Base-by-base conservation (phyloP, 1,140 invertebrate genomes). In the Brachionus koreanus region DNA sequence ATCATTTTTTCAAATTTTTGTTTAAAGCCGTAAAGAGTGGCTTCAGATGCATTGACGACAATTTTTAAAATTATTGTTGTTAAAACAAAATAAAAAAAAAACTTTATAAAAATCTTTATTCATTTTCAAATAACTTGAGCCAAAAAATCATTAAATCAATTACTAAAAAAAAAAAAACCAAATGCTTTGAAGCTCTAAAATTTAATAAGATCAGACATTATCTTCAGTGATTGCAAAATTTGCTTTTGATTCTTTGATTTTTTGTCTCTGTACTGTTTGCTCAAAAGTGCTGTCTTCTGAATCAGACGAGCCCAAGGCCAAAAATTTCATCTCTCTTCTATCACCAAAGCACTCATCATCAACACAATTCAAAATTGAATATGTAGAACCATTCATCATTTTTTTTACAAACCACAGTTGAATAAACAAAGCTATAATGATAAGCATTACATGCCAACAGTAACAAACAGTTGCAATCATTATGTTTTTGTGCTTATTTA, bases 401-500 rank as follows among this genome's bases (percentile, higher is more conserved):
- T 33, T 65, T 65, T 65, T 65, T 0, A 65, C 63, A 37, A 65
- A 65, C 63, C 63, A 65, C 13, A 75, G 25, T 42, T 75, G 75
- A 2, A 46, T 39, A 19, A 79, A 42, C 19, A 79, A 79, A n/a
- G 16, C 23, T 16, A 61, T 23, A 52, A 43, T 57, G 12, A 79
- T 79, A 25, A 52, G 16, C 25, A 79, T 87, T 23, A 85, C 83
- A 83, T 90, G 90, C 89, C 89, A 90, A 7, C 87, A 83, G 83
- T 89, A 90, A 35, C 89, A 87, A 43, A 89, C 83, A 3, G 89
- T 90, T 0, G 88, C 86, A 5, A 89, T 85, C 89, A 90, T 90
- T 85, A 90, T 87, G 82, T 90, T 85, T 3, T 85, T 83, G 83
- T 89, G 89, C 83, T 88, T 84, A 0, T 88, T 84, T n/a, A 85